A percentile compares a stretch with the other conserved stretches of the same genome.
Evolutionary conservation across 2,888 invertebrate genomes (phyloP).

Genomic region (Thumatha senex): DNA sequence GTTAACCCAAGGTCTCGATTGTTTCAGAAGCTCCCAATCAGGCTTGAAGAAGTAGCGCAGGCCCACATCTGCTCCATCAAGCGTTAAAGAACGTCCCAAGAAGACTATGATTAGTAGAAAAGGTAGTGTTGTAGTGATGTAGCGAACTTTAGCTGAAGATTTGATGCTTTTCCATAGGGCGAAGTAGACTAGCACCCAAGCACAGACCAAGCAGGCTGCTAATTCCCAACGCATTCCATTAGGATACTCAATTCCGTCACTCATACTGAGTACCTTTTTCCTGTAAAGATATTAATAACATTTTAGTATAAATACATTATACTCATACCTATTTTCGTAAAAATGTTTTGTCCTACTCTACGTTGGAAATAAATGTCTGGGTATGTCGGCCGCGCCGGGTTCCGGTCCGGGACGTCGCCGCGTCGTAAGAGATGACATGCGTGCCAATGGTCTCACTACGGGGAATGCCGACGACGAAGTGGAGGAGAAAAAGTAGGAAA

Average conservation of each 20-base stretch:
- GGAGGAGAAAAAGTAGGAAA: too few species aligned
- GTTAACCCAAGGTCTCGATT: slow-evolving; percentile 96
- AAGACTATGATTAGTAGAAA: slow-evolving; percentile 94
- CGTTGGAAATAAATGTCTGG: too few species aligned
- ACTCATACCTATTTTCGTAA: too few species aligned
- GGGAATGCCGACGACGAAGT: too few species aligned
- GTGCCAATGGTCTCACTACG: too few species aligned
- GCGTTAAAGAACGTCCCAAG: slow-evolving; percentile 93
- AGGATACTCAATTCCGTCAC: slow-evolving; percentile 91
- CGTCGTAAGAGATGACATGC: too few species aligned
- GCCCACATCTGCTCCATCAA: slow-evolving; percentile 94
- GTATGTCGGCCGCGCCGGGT: too few species aligned
- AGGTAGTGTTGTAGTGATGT: slow-evolving; percentile 96
- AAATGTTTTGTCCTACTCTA: too few species aligned
- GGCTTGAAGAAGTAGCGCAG: slow-evolving; percentile 94
- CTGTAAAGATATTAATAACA: slow-evolving; percentile 78
- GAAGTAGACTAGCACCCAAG: slow-evolving; percentile 97
- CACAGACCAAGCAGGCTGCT: slow-evolving; percentile 93
- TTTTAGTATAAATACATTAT: neutral
- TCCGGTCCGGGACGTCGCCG: too few species aligned
- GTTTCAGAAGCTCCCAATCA: slow-evolving; percentile 90
- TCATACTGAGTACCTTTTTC: slow-evolving; percentile 93
- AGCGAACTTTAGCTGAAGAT: slow-evolving; percentile 95
- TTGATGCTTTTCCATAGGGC: slow-evolving; percentile 98
- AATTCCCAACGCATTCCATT: slow-evolving; percentile 94